phyloP scores from a whole-genome alignment of 2,797 vertebrate genomes.

The Fistularia tabacaria region DNA sequence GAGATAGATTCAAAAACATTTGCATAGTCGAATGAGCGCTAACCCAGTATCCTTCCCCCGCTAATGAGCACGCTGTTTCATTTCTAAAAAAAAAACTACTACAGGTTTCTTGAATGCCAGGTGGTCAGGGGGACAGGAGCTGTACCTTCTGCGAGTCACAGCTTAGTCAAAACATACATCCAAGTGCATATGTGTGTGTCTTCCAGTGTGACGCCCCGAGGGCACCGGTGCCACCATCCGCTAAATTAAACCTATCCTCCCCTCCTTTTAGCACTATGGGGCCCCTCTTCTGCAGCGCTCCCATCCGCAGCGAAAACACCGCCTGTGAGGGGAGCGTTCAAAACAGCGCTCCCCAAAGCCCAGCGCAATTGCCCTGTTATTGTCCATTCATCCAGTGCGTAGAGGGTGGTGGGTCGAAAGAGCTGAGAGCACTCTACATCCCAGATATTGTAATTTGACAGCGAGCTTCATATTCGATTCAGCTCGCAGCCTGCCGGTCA shows the following conservation, averaged over 20 bases:
- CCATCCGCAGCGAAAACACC: constrained; percentile 26
- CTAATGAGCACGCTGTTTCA: too few species aligned
- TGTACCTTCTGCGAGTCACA: constrained; percentile 25
- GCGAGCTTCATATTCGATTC: constrained; percentile 41
- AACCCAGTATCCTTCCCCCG: too few species aligned
- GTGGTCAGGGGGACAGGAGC: constrained; percentile 60
- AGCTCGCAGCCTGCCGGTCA: constrained; percentile 13
- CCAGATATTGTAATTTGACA: constrained; percentile 49
- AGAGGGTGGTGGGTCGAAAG: constrained; percentile 28
- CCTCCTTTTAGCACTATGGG: constrained; percentile 31
- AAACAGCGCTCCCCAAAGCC: constrained; percentile 72
- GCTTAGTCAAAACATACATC: constrained; percentile 43
- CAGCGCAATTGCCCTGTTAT: constrained; percentile 81
- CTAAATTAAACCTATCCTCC: constrained; percentile 72
- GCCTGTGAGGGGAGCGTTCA: constrained; percentile 50
- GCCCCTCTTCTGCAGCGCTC: constrained; percentile 35
- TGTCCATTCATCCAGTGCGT: constrained; percentile 76
- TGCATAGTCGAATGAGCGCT: too few species aligned
- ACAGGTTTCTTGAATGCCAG: too few species aligned
- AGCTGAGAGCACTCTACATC: constrained; percentile 38
- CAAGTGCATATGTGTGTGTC: constrained; percentile 26
- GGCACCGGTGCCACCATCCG: constrained; percentile 58
- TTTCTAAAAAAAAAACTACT: too few species aligned
- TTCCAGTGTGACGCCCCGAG: constrained; percentile 48
- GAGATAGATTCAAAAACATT: constrained; percentile 19